phyloP scores from a whole-genome alignment of 1,140 invertebrate genomes.

The Hormaphis cornu region DNA sequence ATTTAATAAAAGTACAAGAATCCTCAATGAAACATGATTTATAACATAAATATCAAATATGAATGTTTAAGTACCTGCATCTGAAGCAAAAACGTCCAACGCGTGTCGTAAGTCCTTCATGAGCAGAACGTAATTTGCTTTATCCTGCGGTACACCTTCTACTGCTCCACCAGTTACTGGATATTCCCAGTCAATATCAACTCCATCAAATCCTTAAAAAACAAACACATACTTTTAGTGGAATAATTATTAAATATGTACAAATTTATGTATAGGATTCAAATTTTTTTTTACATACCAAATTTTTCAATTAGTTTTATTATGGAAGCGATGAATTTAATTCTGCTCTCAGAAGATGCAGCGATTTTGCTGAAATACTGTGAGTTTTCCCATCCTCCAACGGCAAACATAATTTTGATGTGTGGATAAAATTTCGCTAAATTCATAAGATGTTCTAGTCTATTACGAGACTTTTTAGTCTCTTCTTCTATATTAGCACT shows the following conservation, averaged over 20 bases:
- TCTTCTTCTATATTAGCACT: constrained; percentile 27
- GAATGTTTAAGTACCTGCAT: neutral
- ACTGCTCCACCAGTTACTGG: constrained; percentile 42
- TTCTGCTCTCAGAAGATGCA: constrained; percentile 43
- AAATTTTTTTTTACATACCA: constrained; percentile 35
- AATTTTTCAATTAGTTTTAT: constrained; percentile 48
- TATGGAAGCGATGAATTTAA: constrained; percentile 53
- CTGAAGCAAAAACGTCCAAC: neutral
- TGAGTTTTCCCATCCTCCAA: constrained; percentile 47
- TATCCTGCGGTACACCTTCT: constrained; percentile 34
- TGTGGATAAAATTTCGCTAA: neutral
- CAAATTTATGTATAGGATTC: neutral
- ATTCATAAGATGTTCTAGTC: constrained; percentile 3
- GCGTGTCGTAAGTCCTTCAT: constrained; percentile 34
- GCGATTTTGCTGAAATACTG: constrained; percentile 48
- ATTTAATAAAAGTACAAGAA: neutral
- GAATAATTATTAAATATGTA: neutral
- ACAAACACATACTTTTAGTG: too few relatives aligned
- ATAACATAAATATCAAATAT: neutral
- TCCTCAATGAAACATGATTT: neutral
- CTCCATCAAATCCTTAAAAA: constrained; percentile 46
- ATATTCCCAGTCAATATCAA: constrained; percentile 55
- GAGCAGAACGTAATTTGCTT: constrained; percentile 35
- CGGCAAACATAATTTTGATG: constrained; percentile 48
- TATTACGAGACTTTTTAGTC: neutral